A percentile compares a stretch with the other conserved stretches of the same genome.
phyloP scores from a whole-genome alignment of 2,888 invertebrate species.

The Amblyjoppa proteus region DNA sequence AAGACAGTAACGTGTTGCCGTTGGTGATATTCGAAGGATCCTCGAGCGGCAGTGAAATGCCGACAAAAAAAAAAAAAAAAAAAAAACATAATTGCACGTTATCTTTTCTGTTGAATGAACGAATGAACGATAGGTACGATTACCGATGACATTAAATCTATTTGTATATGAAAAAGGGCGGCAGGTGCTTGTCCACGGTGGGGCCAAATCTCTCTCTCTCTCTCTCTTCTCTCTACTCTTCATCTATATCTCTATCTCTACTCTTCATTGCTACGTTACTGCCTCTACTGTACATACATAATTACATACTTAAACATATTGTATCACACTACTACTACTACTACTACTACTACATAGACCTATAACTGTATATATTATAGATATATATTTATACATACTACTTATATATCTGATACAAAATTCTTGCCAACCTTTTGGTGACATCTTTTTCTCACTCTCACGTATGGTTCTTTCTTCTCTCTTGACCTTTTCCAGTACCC shows the following conservation, averaged over 20 bases:
- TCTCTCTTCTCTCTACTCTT: conserved; percentile 73
- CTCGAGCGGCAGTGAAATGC: conserved; percentile 67
- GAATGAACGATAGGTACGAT: conserved; percentile 57
- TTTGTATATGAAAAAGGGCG: conserved; percentile 76
- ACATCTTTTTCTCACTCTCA: conserved; percentile 87
- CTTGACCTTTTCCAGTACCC: conserved; percentile 89
- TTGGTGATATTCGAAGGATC: conserved; percentile 17
- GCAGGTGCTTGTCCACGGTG: conserved; percentile 81
- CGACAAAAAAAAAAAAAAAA: background rate
- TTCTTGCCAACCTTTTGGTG: conserved; percentile 76
- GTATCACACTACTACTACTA: conserved; percentile 75
- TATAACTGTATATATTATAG: conserved; percentile 69
- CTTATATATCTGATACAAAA: conserved; percentile 78
- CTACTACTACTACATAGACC: conserved; percentile 66
- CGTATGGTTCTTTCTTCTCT: conserved; percentile 87
- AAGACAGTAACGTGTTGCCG: background rate
- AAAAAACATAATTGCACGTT: conserved; percentile 64
- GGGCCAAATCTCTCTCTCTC: conserved; percentile 76
- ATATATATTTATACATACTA: conserved; percentile 70
- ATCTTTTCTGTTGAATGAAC: conserved; percentile 68
- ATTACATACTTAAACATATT: conserved; percentile 77
- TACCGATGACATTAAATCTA: conserved; percentile 40
- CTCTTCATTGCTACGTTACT: conserved; percentile 83
- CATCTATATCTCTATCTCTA: conserved; percentile 47
- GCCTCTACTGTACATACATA: conserved; percentile 83